Conservation (phyloP, 1,140 invertebrate species). For the Papilio dardanus region DNA sequence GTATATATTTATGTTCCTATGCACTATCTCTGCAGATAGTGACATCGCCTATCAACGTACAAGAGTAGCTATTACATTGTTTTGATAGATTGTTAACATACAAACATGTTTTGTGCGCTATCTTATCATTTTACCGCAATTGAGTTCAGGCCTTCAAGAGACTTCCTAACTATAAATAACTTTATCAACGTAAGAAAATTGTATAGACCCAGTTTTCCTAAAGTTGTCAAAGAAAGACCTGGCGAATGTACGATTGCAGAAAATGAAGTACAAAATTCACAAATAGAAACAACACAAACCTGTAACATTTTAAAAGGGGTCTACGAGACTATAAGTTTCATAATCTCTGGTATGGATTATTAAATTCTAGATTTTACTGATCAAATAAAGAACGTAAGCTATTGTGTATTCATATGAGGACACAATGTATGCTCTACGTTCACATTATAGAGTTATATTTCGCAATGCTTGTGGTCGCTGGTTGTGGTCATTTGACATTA, state of each 20-base stretch:
- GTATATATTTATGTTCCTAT: background rate
- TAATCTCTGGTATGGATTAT: background rate
- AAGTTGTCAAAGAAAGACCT: background rate
- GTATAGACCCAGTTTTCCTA: background rate
- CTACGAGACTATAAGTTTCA: too few relatives aligned
- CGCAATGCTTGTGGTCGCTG: background rate
- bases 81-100: background rate
- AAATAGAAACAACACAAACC: background rate
- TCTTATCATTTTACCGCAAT: background rate
- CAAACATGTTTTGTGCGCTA: background rate
- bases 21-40: background rate
- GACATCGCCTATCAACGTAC: background rate
- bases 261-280: background rate
- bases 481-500: constrained; percentile 9
- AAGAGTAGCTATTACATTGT: background rate
- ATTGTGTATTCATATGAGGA: background rate
- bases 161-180: background rate
- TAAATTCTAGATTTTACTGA: background rate
- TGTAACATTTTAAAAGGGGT: too few relatives aligned
- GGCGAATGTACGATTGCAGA: background rate
- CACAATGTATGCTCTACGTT: background rate
- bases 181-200: too few relatives aligned
- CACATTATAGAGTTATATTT: background rate
- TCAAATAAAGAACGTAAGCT: background rate
- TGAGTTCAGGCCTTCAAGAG: background rate